A percentile compares a stretch with the other conserved stretches of the same genome.
These are phyloP conservation scores for Lucifuga dentata DNA, from an alignment of 2,113 vertebrate species.

Conservation along the genomic window DNA sequence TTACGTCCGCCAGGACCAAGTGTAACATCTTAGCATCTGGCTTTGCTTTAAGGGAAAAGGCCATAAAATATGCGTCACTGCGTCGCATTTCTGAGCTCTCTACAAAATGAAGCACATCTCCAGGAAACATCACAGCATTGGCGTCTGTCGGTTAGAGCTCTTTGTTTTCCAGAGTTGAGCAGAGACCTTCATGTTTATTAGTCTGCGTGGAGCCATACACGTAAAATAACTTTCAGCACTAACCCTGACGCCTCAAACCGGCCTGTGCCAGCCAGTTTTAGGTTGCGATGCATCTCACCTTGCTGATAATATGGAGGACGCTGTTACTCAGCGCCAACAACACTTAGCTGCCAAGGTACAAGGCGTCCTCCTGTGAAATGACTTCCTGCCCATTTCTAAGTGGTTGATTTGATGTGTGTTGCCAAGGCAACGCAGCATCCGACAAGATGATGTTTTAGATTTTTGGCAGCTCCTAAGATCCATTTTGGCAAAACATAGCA, in stretches of 20 bases:
- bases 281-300: conserved; percentile 30
- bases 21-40: conserved; percentile 21
- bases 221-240: conserved; percentile 12
- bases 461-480: conserved; percentile 28
- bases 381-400: conserved; percentile 43
- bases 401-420: conserved; percentile 44
- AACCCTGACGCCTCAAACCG: neutral
- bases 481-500: conserved; percentile 44
- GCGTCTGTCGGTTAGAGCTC: neutral
- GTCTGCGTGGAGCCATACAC: neutral
- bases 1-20: conserved; percentile 8
- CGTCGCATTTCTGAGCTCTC: conserved; percentile 2
- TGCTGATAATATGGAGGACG: conserved; percentile 47
- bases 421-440: conserved; percentile 48
- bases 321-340: conserved; percentile 23
- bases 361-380: conserved; percentile 47
- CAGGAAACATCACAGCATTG: neutral
- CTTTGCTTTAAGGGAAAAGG: conserved; percentile 3
- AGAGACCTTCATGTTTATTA: neutral
- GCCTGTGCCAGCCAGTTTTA: conserved; percentile 26
- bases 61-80: conserved; percentile 10
- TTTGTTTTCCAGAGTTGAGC: conserved; percentile 38
- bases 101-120: conserved; percentile 2
- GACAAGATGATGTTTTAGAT: conserved; percentile 35
- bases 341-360: conserved; percentile 49